phyloP scores from a whole-genome alignment of 2,797 vertebrate species.

The Chromobotia macracanthus region DNA sequence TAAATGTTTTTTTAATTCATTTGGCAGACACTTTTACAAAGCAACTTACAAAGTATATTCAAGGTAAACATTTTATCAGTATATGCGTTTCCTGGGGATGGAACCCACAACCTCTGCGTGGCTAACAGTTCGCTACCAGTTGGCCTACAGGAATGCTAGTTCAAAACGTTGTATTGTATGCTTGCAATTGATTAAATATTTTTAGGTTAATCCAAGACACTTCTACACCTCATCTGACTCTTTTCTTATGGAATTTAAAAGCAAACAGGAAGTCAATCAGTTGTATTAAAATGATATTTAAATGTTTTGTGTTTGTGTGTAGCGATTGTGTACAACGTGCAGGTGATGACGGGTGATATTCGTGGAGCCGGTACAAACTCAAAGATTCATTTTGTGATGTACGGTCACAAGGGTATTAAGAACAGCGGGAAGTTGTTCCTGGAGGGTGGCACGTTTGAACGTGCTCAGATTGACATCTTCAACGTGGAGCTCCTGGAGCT shows the following conservation, averaged over 20 bases:
- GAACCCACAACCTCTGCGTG: too few relatives aligned
- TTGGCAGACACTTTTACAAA: too few relatives aligned
- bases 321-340: slow-evolving; percentile 92
- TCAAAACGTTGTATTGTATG: not conserved
- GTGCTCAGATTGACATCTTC: slow-evolving; percentile 91
- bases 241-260: too few relatives aligned
- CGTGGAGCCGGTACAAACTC: slow-evolving; percentile 94
- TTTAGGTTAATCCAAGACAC: too few relatives aligned
- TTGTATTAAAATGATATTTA: not conserved
- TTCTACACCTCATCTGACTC: too few relatives aligned
- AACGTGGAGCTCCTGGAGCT: slow-evolving; percentile 90
- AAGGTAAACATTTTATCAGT: too few relatives aligned
- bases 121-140: too few relatives aligned
- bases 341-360: slow-evolving; percentile 91
- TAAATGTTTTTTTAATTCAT: not conserved
- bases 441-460: slow-evolving; percentile 93
- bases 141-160: too few relatives aligned
- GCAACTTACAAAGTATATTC: too few relatives aligned
- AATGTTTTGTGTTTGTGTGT: not conserved
- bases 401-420: slow-evolving; percentile 88
- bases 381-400: slow-evolving; percentile 94
- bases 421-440: slow-evolving; percentile 96
- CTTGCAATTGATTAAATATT: not conserved
- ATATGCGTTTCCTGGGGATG: too few relatives aligned
- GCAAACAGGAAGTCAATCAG: not conserved